Base-by-base conservation (phyloP, 2,113 vertebrate genomes). In the Clarias batrachus region DNA sequence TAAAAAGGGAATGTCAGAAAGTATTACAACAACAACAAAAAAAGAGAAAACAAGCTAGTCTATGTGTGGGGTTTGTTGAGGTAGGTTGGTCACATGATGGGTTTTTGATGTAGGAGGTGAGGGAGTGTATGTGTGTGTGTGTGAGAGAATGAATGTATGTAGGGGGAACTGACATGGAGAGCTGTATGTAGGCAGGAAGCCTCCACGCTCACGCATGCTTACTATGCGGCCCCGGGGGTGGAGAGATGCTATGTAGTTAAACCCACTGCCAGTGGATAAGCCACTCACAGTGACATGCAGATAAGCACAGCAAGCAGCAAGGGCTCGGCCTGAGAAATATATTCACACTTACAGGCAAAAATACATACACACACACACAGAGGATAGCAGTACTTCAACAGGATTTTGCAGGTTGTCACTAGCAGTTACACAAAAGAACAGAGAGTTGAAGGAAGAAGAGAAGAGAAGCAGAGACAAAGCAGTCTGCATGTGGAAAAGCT, bases 381-480 rank as follows among this genome's bases (percentile, higher is more conserved):
- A 91, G 88, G 62, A 63, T 79, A 82, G 84, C 87, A 86, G 84
- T 71, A 84, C 84, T 81, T 86, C 54, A 70, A 84, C 87, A 88
- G 87, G 88, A 90, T 88, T 89, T 86, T 87, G 84, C 84, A 88
- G 74, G 68, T 74, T 89, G 71, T 74, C 87, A 52, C 65, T 79
- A 88, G 86, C 86, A 83, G 25, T 74, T 54, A 76, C 57, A 82
- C 62, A 89, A 82, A 81, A 71, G 78, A 85, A n/a, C 74, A 87
- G 54, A 84, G 33, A 80, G 71, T 66, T 65, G 33, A 85, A 68
- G 83, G 21, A 74, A 90, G 90, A 91, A 89, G 80, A 79, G 83
- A 87, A 92, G 89, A 92, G 90, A 90, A 91, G 90, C 68, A 60
- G 25, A 93, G 90, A 94, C 92, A 93, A 94, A 94, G 93, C 92